phyloP scores from a whole-genome alignment of 2,113 vertebrate genomes.

The Periophthalmus modestus region DNA sequence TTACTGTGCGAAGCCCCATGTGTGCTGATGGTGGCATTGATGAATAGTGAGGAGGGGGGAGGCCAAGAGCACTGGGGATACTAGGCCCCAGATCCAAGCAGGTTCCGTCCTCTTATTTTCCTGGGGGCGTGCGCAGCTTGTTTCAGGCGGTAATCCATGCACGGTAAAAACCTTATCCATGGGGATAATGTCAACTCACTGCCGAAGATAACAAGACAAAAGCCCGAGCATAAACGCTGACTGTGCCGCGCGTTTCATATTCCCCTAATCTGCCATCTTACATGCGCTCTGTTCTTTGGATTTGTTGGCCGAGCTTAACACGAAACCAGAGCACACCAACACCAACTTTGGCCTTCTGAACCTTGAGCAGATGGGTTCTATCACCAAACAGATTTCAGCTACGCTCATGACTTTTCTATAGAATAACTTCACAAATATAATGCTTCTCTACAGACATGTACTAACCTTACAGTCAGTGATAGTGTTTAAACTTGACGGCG shows the following conservation, averaged over 20 bases:
- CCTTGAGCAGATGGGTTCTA: constrained; percentile 8
- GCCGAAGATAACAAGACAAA: constrained; percentile 71
- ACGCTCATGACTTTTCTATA: constrained; percentile 17
- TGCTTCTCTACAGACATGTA: not conserved
- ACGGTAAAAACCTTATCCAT: constrained; percentile 71
- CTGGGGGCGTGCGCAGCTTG: constrained; percentile 45
- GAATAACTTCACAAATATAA: not conserved
- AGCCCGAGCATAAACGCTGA: constrained; percentile 50
- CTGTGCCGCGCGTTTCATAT: constrained; percentile 58
- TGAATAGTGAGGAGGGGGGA: constrained; percentile 32
- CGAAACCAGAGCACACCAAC: constrained; percentile 14
- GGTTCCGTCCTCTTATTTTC: constrained; percentile 59
- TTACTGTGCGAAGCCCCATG: constrained; percentile 50
- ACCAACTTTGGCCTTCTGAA: constrained; percentile 17
- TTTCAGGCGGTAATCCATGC: constrained; percentile 69
- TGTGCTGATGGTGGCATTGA: constrained; percentile 47
- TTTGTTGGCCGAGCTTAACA: constrained; percentile 53
- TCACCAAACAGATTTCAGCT: not conserved
- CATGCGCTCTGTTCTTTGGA: constrained; percentile 51
- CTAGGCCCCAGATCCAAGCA: constrained; percentile 31
- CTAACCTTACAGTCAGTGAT: not conserved
- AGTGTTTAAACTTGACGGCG: too few relatives aligned
- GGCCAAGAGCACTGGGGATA: constrained; percentile 27
- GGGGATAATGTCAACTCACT: constrained; percentile 74
- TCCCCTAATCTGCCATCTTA: constrained; percentile 70